phyloP scores from a whole-genome alignment of 2,113 vertebrate species.

The Gasterosteus nipponicus region DNA sequence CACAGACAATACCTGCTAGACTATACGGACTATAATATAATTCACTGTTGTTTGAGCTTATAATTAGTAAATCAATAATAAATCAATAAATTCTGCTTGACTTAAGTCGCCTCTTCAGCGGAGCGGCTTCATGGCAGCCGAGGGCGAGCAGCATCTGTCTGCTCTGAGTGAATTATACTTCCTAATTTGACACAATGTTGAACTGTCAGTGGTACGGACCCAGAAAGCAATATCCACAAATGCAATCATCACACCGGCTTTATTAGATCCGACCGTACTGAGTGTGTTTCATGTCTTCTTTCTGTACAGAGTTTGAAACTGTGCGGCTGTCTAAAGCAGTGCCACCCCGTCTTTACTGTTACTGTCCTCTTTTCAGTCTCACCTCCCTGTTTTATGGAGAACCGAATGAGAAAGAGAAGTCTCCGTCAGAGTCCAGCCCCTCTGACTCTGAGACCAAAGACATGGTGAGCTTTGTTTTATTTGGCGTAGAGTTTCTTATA shows the following conservation, averaged over 20 bases:
- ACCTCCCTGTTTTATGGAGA: constrained; percentile 96
- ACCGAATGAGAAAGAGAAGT: constrained; percentile 95
- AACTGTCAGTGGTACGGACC: constrained; percentile 33
- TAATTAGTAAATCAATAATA: neutral
- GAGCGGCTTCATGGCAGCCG: constrained; percentile 8
- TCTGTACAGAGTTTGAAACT: constrained; percentile 15
- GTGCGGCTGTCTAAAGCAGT: constrained; percentile 4
- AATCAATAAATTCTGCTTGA: constrained; percentile 16
- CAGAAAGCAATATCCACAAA: constrained; percentile 40
- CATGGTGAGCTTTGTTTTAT: constrained; percentile 82
- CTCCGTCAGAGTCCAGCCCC: constrained; percentile 90
- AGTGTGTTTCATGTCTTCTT: constrained; percentile 7
- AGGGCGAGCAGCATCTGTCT: constrained; percentile 55
- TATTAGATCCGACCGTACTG: constrained; percentile 15
- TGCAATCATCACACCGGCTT: constrained; percentile 32
- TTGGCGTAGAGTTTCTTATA: neutral
- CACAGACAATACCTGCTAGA: neutral
- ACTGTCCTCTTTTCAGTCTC: constrained; percentile 78
- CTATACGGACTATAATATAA: too few relatives aligned
- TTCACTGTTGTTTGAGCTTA: neutral
- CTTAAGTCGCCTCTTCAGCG: constrained; percentile 24
- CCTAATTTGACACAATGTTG: constrained; percentile 59
- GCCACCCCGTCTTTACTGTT: neutral
- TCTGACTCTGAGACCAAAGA: constrained; percentile 90
- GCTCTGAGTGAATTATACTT: constrained; percentile 57